phyloP scores from a whole-genome alignment of 2,113 vertebrate genomes.

The Nibea albiflora region DNA sequence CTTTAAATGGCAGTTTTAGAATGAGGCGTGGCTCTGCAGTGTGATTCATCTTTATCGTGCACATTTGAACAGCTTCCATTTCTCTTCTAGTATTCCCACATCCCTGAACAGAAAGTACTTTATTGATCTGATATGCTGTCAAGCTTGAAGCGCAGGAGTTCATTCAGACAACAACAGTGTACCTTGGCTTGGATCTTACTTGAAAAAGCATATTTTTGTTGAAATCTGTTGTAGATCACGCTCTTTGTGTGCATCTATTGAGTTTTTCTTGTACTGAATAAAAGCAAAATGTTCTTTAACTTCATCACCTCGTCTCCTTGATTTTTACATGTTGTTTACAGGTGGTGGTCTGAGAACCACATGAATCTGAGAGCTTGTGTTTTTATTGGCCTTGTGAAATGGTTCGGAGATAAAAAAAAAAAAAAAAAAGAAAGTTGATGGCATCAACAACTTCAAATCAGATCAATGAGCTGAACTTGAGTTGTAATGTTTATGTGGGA shows the following conservation, averaged over 20 bases:
- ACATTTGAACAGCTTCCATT: background rate
- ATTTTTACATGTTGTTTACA: background rate
- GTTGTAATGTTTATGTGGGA: too few relatives aligned
- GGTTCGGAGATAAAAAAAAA: too few relatives aligned
- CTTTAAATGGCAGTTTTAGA: constrained; percentile 6
- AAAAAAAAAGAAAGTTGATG: background rate
- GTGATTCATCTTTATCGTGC: background rate
- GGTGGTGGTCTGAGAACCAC: too few relatives aligned
- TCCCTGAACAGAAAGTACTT: background rate
- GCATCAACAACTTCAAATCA: background rate
- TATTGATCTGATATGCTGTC: background rate
- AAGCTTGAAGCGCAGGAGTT: background rate
- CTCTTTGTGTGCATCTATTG: constrained; percentile 42
- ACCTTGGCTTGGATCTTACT: constrained; percentile 44
- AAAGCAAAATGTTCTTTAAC: constrained; percentile 36
- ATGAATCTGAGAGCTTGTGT: too few relatives aligned
- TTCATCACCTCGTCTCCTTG: background rate
- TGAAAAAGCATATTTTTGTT: constrained; percentile 47
- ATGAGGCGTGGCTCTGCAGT: background rate
- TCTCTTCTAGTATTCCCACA: background rate
- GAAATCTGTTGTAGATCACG: constrained; percentile 16
- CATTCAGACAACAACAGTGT: background rate
- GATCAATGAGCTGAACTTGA: too few relatives aligned
- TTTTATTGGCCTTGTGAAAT: too few relatives aligned
- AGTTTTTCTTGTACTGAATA: constrained; percentile 55